phyloP scores from a whole-genome alignment of 2,797 vertebrate genomes.

The Graptemys geographica region DNA sequence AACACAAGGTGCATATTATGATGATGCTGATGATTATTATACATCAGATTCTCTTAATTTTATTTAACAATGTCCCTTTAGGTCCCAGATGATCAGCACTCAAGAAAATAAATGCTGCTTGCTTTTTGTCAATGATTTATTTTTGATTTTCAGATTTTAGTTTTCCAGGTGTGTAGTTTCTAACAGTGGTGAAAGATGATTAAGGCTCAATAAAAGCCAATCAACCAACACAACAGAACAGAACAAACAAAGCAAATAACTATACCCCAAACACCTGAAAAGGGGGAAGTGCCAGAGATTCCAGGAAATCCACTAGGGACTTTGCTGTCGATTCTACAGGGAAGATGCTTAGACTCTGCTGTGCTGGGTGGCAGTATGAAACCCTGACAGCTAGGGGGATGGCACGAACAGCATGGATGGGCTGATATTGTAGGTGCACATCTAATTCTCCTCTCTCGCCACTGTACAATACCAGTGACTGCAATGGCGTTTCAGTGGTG shows the following conservation, averaged over 20 bases:
- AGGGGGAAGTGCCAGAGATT: background rate
- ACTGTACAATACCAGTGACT: no score
- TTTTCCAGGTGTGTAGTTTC: background rate
- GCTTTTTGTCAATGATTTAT: background rate
- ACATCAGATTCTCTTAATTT: no score
- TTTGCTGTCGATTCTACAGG: background rate
- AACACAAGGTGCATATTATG: background rate
- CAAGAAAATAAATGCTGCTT: background rate
- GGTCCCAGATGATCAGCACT: background rate
- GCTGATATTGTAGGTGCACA: background rate
- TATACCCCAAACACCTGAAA: fast-evolving
- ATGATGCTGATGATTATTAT: background rate
- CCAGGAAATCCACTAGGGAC: fast-evolving
- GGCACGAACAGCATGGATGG: background rate
- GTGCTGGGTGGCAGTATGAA: background rate
- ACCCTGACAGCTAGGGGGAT: background rate
- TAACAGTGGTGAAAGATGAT: background rate
- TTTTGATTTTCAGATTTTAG: background rate
- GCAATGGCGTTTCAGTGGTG: background rate
- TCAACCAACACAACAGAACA: fast-evolving
- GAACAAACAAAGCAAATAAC: background rate
- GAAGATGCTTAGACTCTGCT: background rate
- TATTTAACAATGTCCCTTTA: background rate
- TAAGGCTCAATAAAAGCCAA: background rate
- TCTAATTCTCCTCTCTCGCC: background rate